Base-by-base conservation (phyloP, 2,797 vertebrate genomes). In the Babyrousa celebensis region DNA sequence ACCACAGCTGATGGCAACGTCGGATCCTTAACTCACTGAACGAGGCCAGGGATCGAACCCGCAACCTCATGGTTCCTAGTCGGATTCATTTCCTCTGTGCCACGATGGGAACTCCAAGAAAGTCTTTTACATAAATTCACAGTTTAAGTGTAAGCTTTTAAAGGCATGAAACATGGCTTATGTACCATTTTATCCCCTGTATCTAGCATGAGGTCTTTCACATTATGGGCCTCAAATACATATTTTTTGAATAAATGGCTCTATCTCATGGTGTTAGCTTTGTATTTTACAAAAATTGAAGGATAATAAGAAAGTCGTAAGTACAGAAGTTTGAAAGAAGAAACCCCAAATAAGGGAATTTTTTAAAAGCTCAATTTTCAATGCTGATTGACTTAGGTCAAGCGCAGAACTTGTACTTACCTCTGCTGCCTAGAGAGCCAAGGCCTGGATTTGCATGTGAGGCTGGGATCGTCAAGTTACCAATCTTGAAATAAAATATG, bases 401-500 rank as follows among this genome's bases (percentile, higher is more conserved):
- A 89, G 29, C 5, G 29, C 17, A 12, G 67, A 67, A 62, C 20
- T 79, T 91, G 4, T 20, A 70, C 74, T 91, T 91, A 29, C 52
- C 21, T 71, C 20, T 12, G 54, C 29, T 74, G n/a, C 27, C 65
- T 43, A 85, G 58, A 91, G 43, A 96, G 25, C 52, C 40, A 48
- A 32, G 18, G n/a, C 9, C 79, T 89, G 21, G 36, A 79, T 93
- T 92, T 86, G 23, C 58, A 71, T 65, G 23, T 80, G 62, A 94
- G 94, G 80, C 85, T 87, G 85, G 5, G 21, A 67, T 93, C 60
- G 92, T 96, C 36, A 93, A 32, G 58, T 85, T 93, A 77, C n/a
- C 17, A 6, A 58, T 93, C 89, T 56, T 95, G 60, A 92, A 94
- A 87, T 93, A 92, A 97, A 97, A 95, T 94, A 90, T 68, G 80